phyloP scores from a whole-genome alignment of 2,888 invertebrate genomes.

The Conus canariensis region DNA sequence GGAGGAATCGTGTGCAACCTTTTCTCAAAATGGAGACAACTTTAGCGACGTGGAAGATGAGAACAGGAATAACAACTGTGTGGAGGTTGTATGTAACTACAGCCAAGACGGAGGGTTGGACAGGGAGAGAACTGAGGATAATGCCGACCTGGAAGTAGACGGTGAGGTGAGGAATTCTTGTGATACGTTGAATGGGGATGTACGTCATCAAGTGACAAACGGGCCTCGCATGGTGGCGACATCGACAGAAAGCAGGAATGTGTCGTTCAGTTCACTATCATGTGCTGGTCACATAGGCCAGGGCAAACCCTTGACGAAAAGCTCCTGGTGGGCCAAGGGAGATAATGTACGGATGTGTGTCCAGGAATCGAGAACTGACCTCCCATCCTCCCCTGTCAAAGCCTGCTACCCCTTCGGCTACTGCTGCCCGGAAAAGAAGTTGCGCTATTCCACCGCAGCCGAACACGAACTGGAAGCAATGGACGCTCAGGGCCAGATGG shows the following conservation, averaged over 20 bases:
- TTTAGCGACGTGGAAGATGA: background rate
- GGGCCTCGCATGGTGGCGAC: background rate
- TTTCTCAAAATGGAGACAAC: background rate
- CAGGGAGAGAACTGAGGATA: background rate
- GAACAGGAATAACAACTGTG: background rate
- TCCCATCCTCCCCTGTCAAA: background rate
- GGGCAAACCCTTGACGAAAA: background rate
- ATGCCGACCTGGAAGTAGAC: background rate
- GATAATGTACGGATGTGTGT: background rate
- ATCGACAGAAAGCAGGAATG: background rate
- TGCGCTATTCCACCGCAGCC: background rate
- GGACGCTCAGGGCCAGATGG: background rate
- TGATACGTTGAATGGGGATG: background rate
- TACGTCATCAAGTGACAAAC: background rate
- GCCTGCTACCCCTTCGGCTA: conserved; percentile 3
- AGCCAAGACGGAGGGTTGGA: background rate
- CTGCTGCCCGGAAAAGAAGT: background rate
- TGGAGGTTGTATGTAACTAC: background rate
- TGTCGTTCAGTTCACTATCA: background rate
- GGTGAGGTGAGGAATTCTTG: background rate
- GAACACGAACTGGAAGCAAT: background rate
- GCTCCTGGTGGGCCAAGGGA: background rate
- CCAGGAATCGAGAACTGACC: background rate
- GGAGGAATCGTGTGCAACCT: background rate
- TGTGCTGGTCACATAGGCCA: background rate